Conservation (phyloP, 2,113 vertebrate genomes). For the Ploceus nigricollis region DNA sequence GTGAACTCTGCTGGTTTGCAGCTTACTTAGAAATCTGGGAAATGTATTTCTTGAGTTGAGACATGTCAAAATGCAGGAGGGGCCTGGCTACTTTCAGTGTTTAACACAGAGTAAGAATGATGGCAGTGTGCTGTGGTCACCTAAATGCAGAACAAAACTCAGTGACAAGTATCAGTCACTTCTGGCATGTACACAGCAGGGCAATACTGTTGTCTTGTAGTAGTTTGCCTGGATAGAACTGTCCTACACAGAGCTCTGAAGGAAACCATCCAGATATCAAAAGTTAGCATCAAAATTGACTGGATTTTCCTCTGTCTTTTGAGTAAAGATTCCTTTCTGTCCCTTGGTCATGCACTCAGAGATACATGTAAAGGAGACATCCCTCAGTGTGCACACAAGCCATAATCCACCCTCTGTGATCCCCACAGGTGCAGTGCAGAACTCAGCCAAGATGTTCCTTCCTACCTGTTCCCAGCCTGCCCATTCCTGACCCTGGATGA, state of each 20-base stretch:
- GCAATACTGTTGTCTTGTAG: not conserved
- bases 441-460: not conserved
- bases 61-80: not conserved
- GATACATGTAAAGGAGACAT: no score
- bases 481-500: not conserved
- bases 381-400: not conserved
- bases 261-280: not conserved
- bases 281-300: not conserved
- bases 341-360: not conserved
- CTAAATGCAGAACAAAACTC: not conserved
- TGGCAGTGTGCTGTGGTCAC: not conserved
- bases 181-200: not conserved
- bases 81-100: not conserved
- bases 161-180: not conserved
- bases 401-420: not conserved
- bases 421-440: not conserved
- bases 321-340: not conserved
- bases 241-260: not conserved
- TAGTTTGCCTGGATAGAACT: not conserved
- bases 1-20: not conserved
- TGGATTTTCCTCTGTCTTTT: not conserved
- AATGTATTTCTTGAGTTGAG: not conserved
- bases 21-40: not conserved
- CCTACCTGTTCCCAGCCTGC: not conserved
- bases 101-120: not conserved